Conservation (phyloP, 2,888 invertebrate species). For the Drosophila rellima region DNA sequence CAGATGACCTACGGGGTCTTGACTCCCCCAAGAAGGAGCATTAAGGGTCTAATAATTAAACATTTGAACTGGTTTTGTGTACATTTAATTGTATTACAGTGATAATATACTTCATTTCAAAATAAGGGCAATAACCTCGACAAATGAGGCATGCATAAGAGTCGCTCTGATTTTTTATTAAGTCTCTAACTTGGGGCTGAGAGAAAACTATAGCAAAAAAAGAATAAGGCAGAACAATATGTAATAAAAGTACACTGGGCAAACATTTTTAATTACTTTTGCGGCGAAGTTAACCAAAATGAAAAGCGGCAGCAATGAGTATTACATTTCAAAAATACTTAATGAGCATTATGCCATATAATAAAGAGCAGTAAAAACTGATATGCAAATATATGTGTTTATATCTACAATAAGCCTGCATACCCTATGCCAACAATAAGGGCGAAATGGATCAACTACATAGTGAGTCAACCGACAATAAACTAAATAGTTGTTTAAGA, state of each 20-base stretch:
- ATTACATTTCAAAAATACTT: slow-evolving; percentile 73
- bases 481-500: neutral
- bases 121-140: slow-evolving; percentile 53
- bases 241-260: slow-evolving; percentile 36
- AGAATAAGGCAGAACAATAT: slow-evolving; percentile 23
- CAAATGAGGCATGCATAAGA: slow-evolving; percentile 28
- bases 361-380: slow-evolving; percentile 54
- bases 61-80: slow-evolving; percentile 75
- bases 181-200: slow-evolving; percentile 19
- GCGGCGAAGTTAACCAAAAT: slow-evolving; percentile 55
- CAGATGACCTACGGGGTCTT: slow-evolving; percentile 42
- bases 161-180: slow-evolving; percentile 31
- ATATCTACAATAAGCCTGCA: slow-evolving; percentile 38
- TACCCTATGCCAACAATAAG: slow-evolving; percentile 3
- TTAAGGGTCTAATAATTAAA: slow-evolving; percentile 81
- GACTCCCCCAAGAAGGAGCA: slow-evolving; percentile 44
- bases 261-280: slow-evolving; percentile 78
- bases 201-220: slow-evolving; percentile 9
- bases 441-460: neutral
- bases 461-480: neutral
- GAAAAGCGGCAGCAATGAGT: slow-evolving; percentile 40
- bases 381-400: slow-evolving; percentile 42
- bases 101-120: slow-evolving; percentile 52
- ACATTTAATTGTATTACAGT: slow-evolving; percentile 71
- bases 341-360: slow-evolving; percentile 74